Conservation (phyloP, 2,888 invertebrate genomes). For the Andrena trimmerana region DNA sequence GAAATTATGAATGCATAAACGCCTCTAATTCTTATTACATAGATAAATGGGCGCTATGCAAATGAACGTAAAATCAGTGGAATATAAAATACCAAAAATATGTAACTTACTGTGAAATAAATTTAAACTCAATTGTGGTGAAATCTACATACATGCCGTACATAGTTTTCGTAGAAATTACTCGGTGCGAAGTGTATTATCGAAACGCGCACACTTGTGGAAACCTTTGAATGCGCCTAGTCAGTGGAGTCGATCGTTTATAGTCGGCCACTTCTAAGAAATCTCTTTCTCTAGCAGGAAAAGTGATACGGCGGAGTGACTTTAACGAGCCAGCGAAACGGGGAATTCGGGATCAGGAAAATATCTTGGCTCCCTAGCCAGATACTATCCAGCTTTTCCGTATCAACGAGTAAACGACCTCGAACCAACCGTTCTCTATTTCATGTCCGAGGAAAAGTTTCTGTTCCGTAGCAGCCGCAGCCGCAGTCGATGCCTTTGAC, state of each 20-base stretch:
- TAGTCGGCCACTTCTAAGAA: slow-evolving; percentile 56
- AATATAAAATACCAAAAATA: too few species aligned
- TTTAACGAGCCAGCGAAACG: slow-evolving; percentile 61
- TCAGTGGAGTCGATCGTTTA: slow-evolving; percentile 48
- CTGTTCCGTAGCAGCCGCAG: slow-evolving; percentile 53
- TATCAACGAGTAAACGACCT: slow-evolving; percentile 82
- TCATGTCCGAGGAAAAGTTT: slow-evolving; percentile 79
- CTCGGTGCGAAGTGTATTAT: not conserved
- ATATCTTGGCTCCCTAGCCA: slow-evolving; percentile 78
- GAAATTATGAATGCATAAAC: too few species aligned
- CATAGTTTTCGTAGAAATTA: not conserved
- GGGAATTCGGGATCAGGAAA: slow-evolving; percentile 59
- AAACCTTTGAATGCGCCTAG: slow-evolving; percentile 50
- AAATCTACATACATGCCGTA: too few species aligned
- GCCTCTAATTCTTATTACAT: too few species aligned
- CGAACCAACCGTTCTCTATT: slow-evolving; percentile 76
- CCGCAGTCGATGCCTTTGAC: slow-evolving; percentile 58
- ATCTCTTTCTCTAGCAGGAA: slow-evolving; percentile 44
- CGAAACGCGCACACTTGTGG: not conserved
- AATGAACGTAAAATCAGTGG: too few species aligned
- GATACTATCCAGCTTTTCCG: slow-evolving; percentile 81
- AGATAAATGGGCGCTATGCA: too few species aligned
- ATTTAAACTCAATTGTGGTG: not conserved
- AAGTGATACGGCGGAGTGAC: slow-evolving; percentile 55
- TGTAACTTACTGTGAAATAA: too few species aligned